Conservation (phyloP, 1,140 invertebrate genomes). For the Dendroctonus ponderosae region DNA sequence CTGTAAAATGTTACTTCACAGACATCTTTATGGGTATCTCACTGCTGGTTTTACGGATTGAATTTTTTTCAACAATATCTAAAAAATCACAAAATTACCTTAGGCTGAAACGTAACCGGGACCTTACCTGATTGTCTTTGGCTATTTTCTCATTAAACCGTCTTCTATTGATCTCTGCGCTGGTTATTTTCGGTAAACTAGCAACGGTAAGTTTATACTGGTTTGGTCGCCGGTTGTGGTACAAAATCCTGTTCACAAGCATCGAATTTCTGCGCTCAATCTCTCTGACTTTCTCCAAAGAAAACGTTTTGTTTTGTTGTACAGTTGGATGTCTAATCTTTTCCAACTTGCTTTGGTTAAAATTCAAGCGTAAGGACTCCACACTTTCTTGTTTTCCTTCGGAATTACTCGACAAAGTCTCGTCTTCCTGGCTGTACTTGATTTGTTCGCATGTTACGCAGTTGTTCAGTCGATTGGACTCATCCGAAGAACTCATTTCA, state of each 20-base stretch:
- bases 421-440: too few relatives aligned
- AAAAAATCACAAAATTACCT: conserved; percentile 25
- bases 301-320: conserved; percentile 38
- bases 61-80: conserved; percentile 42
- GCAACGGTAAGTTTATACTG: conserved; percentile 19
- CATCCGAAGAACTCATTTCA: too few relatives aligned
- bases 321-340: background rate
- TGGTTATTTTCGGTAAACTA: conserved; percentile 26
- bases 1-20: too few relatives aligned
- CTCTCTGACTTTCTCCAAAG: conserved; percentile 34
- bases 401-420: too few relatives aligned
- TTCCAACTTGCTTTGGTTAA: background rate
- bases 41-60: conserved; percentile 39
- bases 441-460: too few relatives aligned
- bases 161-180: conserved; percentile 39
- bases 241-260: conserved; percentile 39
- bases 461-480: too few relatives aligned
- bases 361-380: conserved; percentile 3
- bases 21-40: conserved; percentile 12
- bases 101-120: conserved; percentile 2
- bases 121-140: conserved; percentile 39
- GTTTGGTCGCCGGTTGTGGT: conserved; percentile 35
- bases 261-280: conserved; percentile 40
- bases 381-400: too few relatives aligned
- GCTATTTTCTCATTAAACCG: conserved; percentile 40